Evolutionary conservation across 2,888 invertebrate species (phyloP), one percentile per base, ranked within the genome.

Genomic region (Neoscelio sp.): DNA sequence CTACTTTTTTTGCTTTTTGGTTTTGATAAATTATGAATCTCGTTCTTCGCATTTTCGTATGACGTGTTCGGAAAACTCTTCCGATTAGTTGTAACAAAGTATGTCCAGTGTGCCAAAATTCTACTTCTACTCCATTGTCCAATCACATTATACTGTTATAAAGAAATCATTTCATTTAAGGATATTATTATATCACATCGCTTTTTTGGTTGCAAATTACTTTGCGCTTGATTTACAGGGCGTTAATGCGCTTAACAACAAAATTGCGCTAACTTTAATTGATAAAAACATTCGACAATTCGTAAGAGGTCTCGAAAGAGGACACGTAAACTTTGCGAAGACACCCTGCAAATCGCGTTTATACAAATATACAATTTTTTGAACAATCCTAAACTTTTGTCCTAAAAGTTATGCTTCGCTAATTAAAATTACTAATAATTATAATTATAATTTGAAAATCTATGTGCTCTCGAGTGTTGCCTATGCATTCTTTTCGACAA

Each of bases 81-180:
- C 62, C 62, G 76, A 68, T 8, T 67, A 67, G 64, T 52, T 50
- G 77, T 62, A 70, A n/a, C 58, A 58, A 65, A 48, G 64, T 70
- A 64, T 76, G 70, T 71, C 77, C 77, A 65, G 65, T 44, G 70
- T 77, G 70, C 70, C 77, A 71, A 65, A 58, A 42, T 65, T 77
- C 44, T 71, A 77, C 71, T 65, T 71, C 62, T 65, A 77, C 13
- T 71, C 65, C 77, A 18, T 77, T 67, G 65, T 77, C 77, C 77
- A 13, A 77, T 52, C 65, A 77, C 65, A 80, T 77, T 74, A 77
- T 70, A 77, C 77, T 77, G 73, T 77, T 38, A 65, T 80, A 74
- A 78, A 74, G 60, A 78, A 74, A 75, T 71, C 15, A 46, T 26
- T 46, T 38, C 30, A 42, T 67, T 68, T 33, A 50, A 65, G 35